These are phyloP conservation scores for Mugil cephalus DNA, from an alignment of 2,113 vertebrate genomes.

Conservation along the genomic window DNA sequence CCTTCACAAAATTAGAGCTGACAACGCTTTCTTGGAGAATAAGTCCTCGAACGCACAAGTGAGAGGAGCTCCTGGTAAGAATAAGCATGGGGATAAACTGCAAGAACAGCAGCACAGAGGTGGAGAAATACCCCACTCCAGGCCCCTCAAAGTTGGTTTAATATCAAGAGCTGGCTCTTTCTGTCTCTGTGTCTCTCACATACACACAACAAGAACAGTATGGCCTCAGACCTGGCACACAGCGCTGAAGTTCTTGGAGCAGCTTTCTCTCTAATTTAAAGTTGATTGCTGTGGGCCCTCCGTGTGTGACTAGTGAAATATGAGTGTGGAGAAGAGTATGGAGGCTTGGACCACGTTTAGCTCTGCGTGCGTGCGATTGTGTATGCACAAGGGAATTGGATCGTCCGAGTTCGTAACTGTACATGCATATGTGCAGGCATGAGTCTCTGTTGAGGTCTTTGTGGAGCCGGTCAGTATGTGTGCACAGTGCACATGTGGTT, in stretches of 20 bases:
- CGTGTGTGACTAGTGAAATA: conserved; percentile 76
- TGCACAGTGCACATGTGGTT: conserved; percentile 53
- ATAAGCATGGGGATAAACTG: conserved; percentile 35
- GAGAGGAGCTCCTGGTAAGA: conserved; percentile 17
- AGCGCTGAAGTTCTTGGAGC: conserved; percentile 68
- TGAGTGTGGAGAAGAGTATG: conserved; percentile 68
- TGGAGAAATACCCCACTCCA: conserved; percentile 54
- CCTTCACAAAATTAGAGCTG: too few relatives aligned
- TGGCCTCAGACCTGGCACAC: conserved; percentile 74
- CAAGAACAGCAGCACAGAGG: conserved; percentile 51
- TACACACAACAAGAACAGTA: conserved; percentile 47
- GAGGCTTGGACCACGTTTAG: conserved; percentile 62
- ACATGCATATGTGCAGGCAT: conserved; percentile 33
- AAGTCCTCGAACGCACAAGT: not conserved
- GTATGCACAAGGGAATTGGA: conserved; percentile 18
- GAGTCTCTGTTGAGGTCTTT: conserved; percentile 45
- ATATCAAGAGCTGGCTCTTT: conserved; percentile 72
- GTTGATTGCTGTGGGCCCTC: conserved; percentile 75
- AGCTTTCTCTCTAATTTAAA: conserved; percentile 80
- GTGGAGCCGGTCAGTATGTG: conserved; percentile 38
- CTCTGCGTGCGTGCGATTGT: conserved; percentile 50
- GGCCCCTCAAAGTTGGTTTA: conserved; percentile 77
- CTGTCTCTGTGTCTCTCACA: conserved; percentile 42
- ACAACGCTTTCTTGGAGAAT: not conserved
- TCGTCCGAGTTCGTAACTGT: conserved; percentile 3